Percentiles rank a stretch among this genome's conserved stretches.
Conservation (phyloP, 2,113 vertebrate genomes). For the Camelus bactrianus region DNA sequence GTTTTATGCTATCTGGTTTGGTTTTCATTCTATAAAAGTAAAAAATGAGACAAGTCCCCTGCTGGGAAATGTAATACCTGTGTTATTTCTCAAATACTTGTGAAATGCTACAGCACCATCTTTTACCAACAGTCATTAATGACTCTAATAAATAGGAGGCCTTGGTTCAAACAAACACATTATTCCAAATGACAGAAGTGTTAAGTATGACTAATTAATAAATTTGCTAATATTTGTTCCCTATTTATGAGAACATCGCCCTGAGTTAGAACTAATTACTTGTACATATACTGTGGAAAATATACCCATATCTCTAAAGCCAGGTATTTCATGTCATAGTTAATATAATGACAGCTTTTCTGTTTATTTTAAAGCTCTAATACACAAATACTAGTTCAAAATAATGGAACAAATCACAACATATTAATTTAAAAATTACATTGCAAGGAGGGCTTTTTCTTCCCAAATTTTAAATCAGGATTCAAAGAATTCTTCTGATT, state of each 20-base stretch:
- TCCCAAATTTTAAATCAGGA: not conserved
- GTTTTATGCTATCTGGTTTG: not conserved
- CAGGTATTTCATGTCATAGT: not conserved
- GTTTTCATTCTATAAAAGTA: conserved; percentile 7
- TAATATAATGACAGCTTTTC: not conserved
- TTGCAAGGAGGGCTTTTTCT: not conserved
- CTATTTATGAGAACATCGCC: conserved; percentile 57
- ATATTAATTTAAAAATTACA: conserved; percentile 1
- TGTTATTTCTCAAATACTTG: conserved; percentile 1
- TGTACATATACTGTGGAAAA: conserved; percentile 32
- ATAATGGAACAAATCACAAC: conserved; percentile 1
- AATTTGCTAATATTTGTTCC: conserved; percentile 71
- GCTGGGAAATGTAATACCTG: not conserved
- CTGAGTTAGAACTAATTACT: conserved; percentile 65
- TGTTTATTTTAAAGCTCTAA: not conserved
- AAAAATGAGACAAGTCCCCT: not conserved
- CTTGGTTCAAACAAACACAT: conserved; percentile 73
- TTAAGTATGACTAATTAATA: conserved; percentile 76
- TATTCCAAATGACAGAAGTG: conserved; percentile 70
- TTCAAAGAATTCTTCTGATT: not conserved
- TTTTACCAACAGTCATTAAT: conserved; percentile 62
- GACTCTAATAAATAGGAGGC: conserved; percentile 60
- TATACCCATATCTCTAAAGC: not conserved
- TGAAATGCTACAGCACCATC: not conserved
- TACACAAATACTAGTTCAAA: not conserved